Base-by-base conservation (phyloP, 2,888 invertebrate genomes). In the Brachyopa scutellaris region DNA sequence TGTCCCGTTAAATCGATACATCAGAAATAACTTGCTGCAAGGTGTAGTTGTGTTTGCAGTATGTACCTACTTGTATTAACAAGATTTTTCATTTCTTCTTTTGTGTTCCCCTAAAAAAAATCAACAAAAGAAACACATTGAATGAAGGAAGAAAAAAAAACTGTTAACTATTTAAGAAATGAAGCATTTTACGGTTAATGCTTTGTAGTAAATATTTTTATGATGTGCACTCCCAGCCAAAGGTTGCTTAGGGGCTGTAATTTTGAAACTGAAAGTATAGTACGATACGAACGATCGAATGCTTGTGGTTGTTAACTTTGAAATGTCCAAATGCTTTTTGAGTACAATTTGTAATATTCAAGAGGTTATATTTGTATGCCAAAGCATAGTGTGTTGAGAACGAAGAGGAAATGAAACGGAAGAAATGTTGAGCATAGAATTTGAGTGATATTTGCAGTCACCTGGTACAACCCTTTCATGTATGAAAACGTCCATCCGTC, bases 1-100 rank as follows among this genome's bases (percentile, higher is more conserved):
- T 74, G 74, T 59, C 67, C 59, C 31, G 67, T 74, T 38, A 51
- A 67, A 40, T 74, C 59, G 67, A 51, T 67, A 76, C 51, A 67
- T 42, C 67, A 19, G n/a, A 53, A 59, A 67, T 61, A 61, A 61
- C 59, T 67, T 67, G 59, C 49, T 59, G 21, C 23, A 66, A 59
- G 51, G 57, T 59, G 45, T 51, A 42, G 29, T 66, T 51, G 40
- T 49, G 36, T 73, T 53, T 42, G 49, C 23, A 36, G n/a, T n/a
- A n/a, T n/a, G n/a, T n/a, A n/a, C n/a, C 11, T 51, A 49, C 13
- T 59, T 66, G 29, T 33, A 66, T 66, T 51, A 47, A 31, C 55
- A 76, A 67, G 51, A 74, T 40, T 49, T 74, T 74, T 13, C 17
- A 11, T 66, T 49, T 29, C 38, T 51, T 26, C 38, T 8, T 26